Percentiles rank a stretch among this genome's conserved stretches.
Conservation (phyloP, 2,888 invertebrate species). For the Luffia ferchaultella region DNA sequence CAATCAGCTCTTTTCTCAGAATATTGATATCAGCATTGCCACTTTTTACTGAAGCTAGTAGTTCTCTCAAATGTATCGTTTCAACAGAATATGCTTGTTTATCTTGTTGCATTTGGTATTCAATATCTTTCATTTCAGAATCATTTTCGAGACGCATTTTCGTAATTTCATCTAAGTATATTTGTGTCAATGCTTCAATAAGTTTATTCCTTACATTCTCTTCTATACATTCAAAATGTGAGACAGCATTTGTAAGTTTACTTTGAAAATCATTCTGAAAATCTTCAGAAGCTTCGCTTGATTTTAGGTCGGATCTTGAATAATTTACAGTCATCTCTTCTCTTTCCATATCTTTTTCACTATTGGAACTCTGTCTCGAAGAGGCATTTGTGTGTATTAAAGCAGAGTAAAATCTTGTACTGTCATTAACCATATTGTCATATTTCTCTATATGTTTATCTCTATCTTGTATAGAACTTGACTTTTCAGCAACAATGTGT, state of each 20-base stretch:
- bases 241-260: conserved; percentile 25
- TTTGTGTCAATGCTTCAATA: conserved; percentile 63
- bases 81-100: conserved; percentile 64
- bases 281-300: conserved; percentile 40
- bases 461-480: conserved; percentile 41
- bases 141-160: conserved; percentile 48
- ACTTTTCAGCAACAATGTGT: conserved; percentile 35
- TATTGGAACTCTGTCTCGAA: conserved; percentile 45
- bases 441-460: conserved; percentile 50
- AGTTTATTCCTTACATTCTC: conserved; percentile 51
- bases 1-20: conserved; percentile 66
- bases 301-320: conserved; percentile 45
- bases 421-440: conserved; percentile 46
- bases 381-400: conserved; percentile 36
- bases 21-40: conserved; percentile 64
- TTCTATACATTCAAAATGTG: conserved; percentile 41
- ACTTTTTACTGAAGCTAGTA: conserved; percentile 64
- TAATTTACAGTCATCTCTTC: conserved; percentile 52
- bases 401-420: conserved; percentile 50
- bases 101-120: conserved; percentile 60
- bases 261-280: conserved; percentile 32
- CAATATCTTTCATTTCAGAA: conserved; percentile 42
- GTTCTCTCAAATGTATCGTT: conserved; percentile 56
- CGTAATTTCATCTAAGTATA: conserved; percentile 60
- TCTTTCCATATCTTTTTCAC: conserved; percentile 55